Evolutionary conservation across 2,888 invertebrate genomes (phyloP), one percentile per base, ranked within the genome.

Genomic region (Parochlus steinenii): DNA sequence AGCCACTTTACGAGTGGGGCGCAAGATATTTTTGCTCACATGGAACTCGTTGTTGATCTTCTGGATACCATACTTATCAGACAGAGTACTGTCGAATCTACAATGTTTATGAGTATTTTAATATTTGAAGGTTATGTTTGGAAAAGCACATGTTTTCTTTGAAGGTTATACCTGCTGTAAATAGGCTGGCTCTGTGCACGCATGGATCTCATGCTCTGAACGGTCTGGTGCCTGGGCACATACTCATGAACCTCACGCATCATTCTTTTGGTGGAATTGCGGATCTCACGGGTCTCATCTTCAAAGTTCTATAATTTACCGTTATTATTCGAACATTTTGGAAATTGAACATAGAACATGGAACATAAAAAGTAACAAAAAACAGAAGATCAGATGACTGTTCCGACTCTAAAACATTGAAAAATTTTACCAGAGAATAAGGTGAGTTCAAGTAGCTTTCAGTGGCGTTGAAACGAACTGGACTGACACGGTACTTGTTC

Each of bases 211-310:
- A n/a, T n/a, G n/a, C n/a, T n/a, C 15, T 58, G 55, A 42, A 69
- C 53, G 39, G 71, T 64, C 44, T 66, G 64, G 30, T 74, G 71
- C 45, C 81, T 73, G 36, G 78, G 74, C 39, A 82, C 72, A 41
- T 77, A 76, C 27, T 75, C 69, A 51, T 83, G 78, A 45, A 83
- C 69, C 46, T 76, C 71, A 47, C 71, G 71, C 45, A 85, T 64
- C 36, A 85, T 64, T 37, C 77, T 67, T 46, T 75, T 72, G 31
- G 82, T 75, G 50, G 77, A 74, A 33, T 81, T 75, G 46, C 83
- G 74, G 53, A 86, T 85, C 48, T 74, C 70, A 51, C 75, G 73
- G 44, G 77, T 75, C 60, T 85, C 83, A 55, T 81, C 81, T 55
- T 81, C 76, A 61, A 85, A 86, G 46, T 69, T 68, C 85, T 86